Conservation (phyloP, 2,888 invertebrate species). For the Machimus atricapillus region DNA sequence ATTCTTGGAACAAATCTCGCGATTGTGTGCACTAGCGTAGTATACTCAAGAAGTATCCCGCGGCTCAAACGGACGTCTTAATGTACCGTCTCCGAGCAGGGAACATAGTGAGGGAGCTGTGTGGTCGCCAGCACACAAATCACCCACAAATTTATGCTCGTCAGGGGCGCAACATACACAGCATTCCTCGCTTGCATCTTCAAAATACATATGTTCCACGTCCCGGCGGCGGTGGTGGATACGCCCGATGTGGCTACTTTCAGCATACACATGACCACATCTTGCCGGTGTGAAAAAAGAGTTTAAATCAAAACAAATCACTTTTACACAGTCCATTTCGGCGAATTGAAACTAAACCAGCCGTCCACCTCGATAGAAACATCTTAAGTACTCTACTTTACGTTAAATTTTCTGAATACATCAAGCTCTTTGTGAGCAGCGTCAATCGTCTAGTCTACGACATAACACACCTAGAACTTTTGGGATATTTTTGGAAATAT, state of each 20-base stretch:
- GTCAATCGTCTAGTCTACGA: not conserved
- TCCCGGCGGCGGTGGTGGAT: not conserved
- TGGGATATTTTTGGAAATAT: constrained; percentile 7
- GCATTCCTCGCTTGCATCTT: not conserved
- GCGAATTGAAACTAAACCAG: not conserved
- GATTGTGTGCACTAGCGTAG: constrained; percentile 2
- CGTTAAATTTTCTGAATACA: not conserved
- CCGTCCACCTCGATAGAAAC: not conserved
- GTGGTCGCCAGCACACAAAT: constrained; percentile 1
- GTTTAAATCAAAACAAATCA: constrained; percentile 17
- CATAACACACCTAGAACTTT: not conserved
- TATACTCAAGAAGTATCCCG: not conserved
- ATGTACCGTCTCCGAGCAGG: not conserved
- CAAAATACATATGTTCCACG: not conserved
- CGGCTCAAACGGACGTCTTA: not conserved
- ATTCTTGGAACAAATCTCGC: constrained; percentile 23
- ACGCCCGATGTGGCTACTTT: not conserved
- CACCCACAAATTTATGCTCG: constrained; percentile 14
- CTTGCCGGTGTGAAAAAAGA: not conserved
- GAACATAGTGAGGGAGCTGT: not conserved
- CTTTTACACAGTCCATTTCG: not conserved
- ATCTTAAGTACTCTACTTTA: not conserved
- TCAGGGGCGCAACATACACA: not conserved
- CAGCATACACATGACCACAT: not conserved
- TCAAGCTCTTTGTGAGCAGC: not conserved